Evolutionary conservation across 2,888 invertebrate species (phyloP).

Genomic region (Mesoligia furuncula): DNA sequence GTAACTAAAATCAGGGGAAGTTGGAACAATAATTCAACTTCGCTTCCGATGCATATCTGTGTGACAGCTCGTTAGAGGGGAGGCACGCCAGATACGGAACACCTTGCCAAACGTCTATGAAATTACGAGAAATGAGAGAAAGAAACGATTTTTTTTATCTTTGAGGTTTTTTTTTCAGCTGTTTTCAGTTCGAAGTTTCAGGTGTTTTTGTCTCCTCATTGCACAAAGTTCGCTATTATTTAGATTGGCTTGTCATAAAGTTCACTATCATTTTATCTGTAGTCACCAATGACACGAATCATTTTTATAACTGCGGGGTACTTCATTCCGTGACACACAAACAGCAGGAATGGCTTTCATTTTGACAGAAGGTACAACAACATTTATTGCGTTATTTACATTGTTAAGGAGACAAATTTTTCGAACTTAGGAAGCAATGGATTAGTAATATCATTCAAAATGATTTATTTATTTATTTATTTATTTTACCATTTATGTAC

Average conservation of each 20-base stretch:
- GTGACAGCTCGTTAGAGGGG: constrained; percentile 70
- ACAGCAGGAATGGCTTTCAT: neutral
- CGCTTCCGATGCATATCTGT: constrained; percentile 61
- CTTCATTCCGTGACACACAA: neutral
- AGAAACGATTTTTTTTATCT: constrained; percentile 21
- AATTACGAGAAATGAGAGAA: constrained; percentile 48
- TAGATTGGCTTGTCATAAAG: neutral
- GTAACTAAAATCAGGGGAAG: constrained; percentile 53
- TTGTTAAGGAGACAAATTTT: neutral
- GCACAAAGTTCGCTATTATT: neutral
- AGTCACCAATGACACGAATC: neutral
- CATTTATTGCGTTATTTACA: neutral
- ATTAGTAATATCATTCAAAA: neutral
- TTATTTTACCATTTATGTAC: too few species aligned
- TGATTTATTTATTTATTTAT: too few species aligned
- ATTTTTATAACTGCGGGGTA: neutral
- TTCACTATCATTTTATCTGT: neutral
- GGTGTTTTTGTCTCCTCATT: neutral
- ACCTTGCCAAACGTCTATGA: constrained; percentile 62
- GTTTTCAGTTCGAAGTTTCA: neutral
- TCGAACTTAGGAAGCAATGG: neutral
- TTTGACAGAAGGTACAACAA: neutral
- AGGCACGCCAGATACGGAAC: constrained; percentile 55
- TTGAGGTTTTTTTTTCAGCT: constrained; percentile 11
- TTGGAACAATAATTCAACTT: constrained; percentile 67